Evolutionary conservation across 2,113 vertebrate genomes (phyloP), one percentile per base, ranked within the genome.

Genomic region (Pyxicephalus adspersus): DNA sequence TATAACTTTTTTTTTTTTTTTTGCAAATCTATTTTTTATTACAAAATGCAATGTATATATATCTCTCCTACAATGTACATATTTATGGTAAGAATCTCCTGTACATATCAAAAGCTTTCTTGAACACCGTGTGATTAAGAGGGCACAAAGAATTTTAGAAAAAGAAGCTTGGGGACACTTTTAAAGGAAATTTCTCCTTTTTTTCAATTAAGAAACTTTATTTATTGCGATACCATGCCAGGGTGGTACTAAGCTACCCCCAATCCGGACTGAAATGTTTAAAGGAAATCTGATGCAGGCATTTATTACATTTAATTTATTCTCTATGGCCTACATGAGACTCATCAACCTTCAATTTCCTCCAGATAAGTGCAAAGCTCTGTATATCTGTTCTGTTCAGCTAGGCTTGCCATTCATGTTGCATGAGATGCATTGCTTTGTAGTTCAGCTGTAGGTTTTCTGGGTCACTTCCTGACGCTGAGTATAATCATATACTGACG

Each of bases 191-290:
- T 77, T 8, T 19, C 22, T 28, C 29, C 18, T 31, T 26, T 20
- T 51, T 19, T 51, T 15, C 34, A 9, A 38, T 7, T 13, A 45
- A 45, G 8, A 45, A 45, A 45, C 3, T 38, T 78, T 78, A 78
- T 78, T 78, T 78, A 78, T 78, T 78, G 38, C 63, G 3, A 17
- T 55, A 66, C 38, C 25, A 64, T 29, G 45, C 74, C 74, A 54
- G 26, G 38, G 15, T 45, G 11, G 38, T 45, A 13, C 38, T 2
- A 17, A 5, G 58, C 29, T 2, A 16, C n/a, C 29, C 25, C 28
- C 19, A 58, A 6, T 5, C 28, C 8, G 20, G 52, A 52, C 22
- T 55, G 28, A 26, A 31, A 57, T 31, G 20, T 6, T 45, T 17
- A 31, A 20, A 58, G 51, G n/a, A 60, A 31, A 60, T 28, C 54